phyloP scores from a whole-genome alignment of 2,797 vertebrate species.

The Pangasius djambal region DNA sequence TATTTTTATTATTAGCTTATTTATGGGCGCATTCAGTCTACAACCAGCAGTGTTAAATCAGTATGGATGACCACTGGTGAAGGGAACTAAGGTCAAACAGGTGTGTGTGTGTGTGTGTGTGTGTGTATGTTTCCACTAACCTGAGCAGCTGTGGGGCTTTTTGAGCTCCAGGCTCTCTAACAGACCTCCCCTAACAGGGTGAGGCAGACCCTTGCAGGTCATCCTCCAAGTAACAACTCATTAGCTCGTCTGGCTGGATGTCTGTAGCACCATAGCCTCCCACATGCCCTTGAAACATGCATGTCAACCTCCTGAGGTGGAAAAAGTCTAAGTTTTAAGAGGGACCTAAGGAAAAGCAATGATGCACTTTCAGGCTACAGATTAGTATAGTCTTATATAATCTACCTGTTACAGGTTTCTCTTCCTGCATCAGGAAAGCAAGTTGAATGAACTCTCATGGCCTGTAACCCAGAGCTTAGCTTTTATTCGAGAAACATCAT shows the following conservation, averaged over 20 bases:
- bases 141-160: slow-evolving; percentile 34
- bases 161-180: slow-evolving; percentile 34
- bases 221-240: slow-evolving; percentile 42
- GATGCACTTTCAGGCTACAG: neutral
- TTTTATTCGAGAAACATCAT: neutral
- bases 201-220: slow-evolving; percentile 56
- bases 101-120: slow-evolving; percentile 14
- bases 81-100: neutral
- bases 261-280: slow-evolving; percentile 17
- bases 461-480: neutral
- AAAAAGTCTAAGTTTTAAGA: slow-evolving; percentile 14
- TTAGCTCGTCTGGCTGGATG: slow-evolving; percentile 35
- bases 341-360: slow-evolving; percentile 14
- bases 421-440: neutral
- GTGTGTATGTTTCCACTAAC: slow-evolving; percentile 28
- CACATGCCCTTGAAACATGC: slow-evolving; percentile 40
- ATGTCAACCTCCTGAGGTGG: slow-evolving; percentile 37
- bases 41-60: neutral
- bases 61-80: neutral
- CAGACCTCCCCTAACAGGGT: slow-evolving; percentile 40
- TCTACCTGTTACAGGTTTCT: neutral
- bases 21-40: neutral
- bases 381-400: slow-evolving; percentile 14
- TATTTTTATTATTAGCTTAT: neutral
- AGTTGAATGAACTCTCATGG: neutral